Conservation (phyloP, 2,888 invertebrate species). For the Junonia oenone region DNA sequence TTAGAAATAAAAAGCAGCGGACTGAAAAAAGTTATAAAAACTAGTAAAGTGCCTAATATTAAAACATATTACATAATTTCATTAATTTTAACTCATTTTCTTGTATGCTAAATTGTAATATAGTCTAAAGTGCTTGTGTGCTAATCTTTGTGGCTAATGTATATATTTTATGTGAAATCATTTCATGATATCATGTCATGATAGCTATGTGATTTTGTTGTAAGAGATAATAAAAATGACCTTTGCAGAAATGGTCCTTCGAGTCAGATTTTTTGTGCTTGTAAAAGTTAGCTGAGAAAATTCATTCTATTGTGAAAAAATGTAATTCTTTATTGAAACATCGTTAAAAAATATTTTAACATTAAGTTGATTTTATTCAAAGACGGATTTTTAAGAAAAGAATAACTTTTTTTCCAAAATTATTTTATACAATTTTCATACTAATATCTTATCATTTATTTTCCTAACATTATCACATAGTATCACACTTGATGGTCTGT, state of each 20-base stretch:
- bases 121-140: neutral
- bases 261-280: conserved; percentile 7
- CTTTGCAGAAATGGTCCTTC: conserved; percentile 1
- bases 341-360: too few species aligned
- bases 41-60: neutral
- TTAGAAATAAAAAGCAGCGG: too few species aligned
- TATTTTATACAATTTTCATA: neutral
- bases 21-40: neutral
- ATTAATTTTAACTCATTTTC: neutral
- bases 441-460: neutral
- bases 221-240: neutral
- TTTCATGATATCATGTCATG: too few species aligned
- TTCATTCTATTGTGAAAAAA: too few species aligned
- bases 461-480: neutral
- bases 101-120: neutral
- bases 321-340: too few species aligned
- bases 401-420: neutral
- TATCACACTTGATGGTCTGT: neutral
- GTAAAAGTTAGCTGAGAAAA: too few species aligned
- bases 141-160: conserved; percentile 11
- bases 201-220: conserved; percentile 14
- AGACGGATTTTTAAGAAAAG: too few species aligned
- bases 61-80: neutral
- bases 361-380: too few species aligned
- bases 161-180: neutral